Conservation (phyloP, 2,113 vertebrate species). For the Hypanus sabinus region DNA sequence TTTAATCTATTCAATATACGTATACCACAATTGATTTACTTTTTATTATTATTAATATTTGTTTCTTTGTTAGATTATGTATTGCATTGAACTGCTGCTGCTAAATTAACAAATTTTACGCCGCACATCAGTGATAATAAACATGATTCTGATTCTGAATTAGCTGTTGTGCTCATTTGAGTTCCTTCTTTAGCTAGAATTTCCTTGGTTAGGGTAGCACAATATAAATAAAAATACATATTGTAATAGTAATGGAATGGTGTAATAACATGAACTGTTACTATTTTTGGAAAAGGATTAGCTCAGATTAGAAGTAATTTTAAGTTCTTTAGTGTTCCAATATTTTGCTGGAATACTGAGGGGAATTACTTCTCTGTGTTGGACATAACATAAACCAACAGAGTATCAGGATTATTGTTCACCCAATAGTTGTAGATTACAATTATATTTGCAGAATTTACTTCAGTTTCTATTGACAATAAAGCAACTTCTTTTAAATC, state of each 20-base stretch:
- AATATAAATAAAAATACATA: not conserved
- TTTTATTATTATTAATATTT: too few species aligned
- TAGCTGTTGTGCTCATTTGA: not conserved
- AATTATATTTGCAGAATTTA: not conserved
- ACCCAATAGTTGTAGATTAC: not conserved
- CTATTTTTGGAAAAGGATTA: not conserved
- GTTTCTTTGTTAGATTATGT: too few species aligned
- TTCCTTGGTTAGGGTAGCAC: not conserved
- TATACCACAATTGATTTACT: too few species aligned
- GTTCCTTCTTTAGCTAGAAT: not conserved
- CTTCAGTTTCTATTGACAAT: not conserved
- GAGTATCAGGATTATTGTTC: not conserved
- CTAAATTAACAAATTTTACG: too few species aligned
- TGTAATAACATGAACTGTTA: not conserved
- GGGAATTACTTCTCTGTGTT: not conserved
- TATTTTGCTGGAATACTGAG: conserved; percentile 13
- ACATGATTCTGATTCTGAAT: too few species aligned
- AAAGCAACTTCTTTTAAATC: not conserved
- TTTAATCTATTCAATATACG: too few species aligned
- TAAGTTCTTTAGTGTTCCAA: not conserved
- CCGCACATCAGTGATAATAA: too few species aligned
- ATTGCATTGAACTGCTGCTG: too few species aligned
- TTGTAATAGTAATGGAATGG: not conserved
- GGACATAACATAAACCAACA: not conserved
- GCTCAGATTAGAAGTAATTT: not conserved